Base-by-base conservation (phyloP, 1,140 invertebrate species). In the Monochamus saltuarius region DNA sequence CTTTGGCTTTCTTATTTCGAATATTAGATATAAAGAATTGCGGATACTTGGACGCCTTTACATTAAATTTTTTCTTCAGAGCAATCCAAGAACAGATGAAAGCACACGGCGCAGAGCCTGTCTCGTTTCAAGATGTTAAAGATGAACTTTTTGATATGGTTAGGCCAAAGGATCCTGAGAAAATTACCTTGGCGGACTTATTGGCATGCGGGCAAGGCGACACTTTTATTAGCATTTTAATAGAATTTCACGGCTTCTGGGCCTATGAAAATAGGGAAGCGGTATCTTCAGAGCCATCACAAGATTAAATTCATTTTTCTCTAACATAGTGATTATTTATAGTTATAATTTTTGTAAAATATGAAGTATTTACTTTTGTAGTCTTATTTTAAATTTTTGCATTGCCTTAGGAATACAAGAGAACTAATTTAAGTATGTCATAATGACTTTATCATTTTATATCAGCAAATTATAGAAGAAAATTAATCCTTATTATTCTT, bases 71-170 rank as follows among this genome's bases (percentile, higher is more conserved):
- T 77, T 98, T 98, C 76, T 97, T 95, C 70, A 67, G 68, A 43
- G 91, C 91, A 10, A 95, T 97, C 65, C 90, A 95, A 78, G 89
- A 95, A 61, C 90, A 95, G 77, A 90, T 97, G 84, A 83, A 84
- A 36, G 80, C 86, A 10, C 89, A 94, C 75, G 89, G 88, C 9
- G 90, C 92, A 57, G 91, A 95, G 65, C 86, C 89, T 1, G 90
- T 97, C 1, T 87, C 86, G 63, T 97, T 98, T 78, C 89, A 95
- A 65, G 94, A 98, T 81, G 90, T 98, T 0, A 95, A 96, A 79
- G 92, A 98, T 80, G 95, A 98, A 80, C 94, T 98, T 67, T 98
- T 97, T 81, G 95, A 98, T 79, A 98, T 99, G 95, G 91, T 97
- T 0, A 90, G 93, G 69, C 94, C 95, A 1, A 83, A 82, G 53